A percentile compares a stretch with the other conserved stretches of the same genome.
These are phyloP conservation scores for Mesocricetus auratus DNA, from an alignment of 2,113 vertebrate species.

Conservation along the genomic window DNA sequence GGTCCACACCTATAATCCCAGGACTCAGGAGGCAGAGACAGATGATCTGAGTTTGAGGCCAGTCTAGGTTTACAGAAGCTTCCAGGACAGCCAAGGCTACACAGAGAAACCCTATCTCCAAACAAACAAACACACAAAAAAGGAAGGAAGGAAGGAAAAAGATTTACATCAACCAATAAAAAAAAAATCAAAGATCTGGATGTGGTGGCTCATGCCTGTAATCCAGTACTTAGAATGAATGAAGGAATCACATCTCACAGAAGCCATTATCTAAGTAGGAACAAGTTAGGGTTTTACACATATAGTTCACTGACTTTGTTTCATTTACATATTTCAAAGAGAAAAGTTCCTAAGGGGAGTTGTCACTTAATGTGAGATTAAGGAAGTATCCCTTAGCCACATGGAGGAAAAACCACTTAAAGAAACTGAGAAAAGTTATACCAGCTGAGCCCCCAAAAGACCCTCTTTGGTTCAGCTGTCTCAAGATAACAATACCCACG, in stretches of 20 bases:
- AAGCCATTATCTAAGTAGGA: constrained; percentile 36
- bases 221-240: neutral
- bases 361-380: constrained; percentile 12
- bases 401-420: neutral
- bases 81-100: neutral
- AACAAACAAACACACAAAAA: neutral
- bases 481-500: neutral
- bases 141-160: neutral
- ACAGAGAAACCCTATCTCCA: neutral
- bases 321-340: neutral
- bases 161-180: neutral
- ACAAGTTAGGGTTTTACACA: neutral
- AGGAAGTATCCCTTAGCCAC: neutral
- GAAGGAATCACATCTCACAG: neutral
- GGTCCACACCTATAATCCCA: neutral
- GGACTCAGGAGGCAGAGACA: neutral
- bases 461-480: neutral
- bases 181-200: neutral
- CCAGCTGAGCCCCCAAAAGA: neutral
- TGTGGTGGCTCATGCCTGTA: neutral
- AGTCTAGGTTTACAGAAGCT: neutral
- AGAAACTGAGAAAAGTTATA: neutral
- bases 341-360: neutral
- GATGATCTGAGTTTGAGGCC: neutral
- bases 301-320: constrained; percentile 36